These are phyloP conservation scores for Phyllopteryx taeniolatus DNA, from an alignment of 2,113 vertebrate genomes.

Conservation along the genomic window DNA sequence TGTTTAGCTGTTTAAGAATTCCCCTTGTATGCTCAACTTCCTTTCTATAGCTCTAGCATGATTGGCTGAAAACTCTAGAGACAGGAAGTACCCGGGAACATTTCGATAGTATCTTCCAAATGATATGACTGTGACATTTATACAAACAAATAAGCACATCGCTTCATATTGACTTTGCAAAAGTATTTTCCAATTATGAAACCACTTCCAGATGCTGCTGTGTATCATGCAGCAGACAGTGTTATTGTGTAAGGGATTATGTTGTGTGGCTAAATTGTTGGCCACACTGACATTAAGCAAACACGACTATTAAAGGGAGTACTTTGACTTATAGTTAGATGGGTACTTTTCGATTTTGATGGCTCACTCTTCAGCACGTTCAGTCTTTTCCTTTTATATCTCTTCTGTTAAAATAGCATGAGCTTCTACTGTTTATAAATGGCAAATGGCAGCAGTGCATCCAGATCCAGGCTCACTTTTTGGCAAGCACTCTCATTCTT, in stretches of 20 bases:
- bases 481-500: not conserved
- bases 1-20: conserved; percentile 80
- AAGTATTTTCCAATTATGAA: conserved; percentile 38
- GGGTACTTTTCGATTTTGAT: not conserved
- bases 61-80: conserved; percentile 56
- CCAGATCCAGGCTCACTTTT: not conserved
- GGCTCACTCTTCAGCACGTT: too few species aligned
- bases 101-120: conserved; percentile 61
- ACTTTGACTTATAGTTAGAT: not conserved
- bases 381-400: too few species aligned
- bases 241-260: not conserved
- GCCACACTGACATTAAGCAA: not conserved
- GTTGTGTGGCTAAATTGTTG: not conserved
- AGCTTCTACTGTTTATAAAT: not conserved
- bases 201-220: conserved; percentile 14
- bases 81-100: conserved; percentile 68
- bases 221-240: conserved; percentile 11
- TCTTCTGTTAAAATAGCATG: not conserved
- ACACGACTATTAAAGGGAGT: not conserved
- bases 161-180: conserved; percentile 30
- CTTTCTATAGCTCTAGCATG: conserved; percentile 57
- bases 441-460: not conserved
- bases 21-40: conserved; percentile 72
- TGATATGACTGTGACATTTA: conserved; percentile 59
- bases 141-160: conserved; percentile 30